Percentiles rank a stretch among this genome's conserved stretches.
These are phyloP conservation scores for Stegana nigrithorax DNA, from an alignment of 2,888 invertebrate species.

Conservation along the genomic window DNA sequence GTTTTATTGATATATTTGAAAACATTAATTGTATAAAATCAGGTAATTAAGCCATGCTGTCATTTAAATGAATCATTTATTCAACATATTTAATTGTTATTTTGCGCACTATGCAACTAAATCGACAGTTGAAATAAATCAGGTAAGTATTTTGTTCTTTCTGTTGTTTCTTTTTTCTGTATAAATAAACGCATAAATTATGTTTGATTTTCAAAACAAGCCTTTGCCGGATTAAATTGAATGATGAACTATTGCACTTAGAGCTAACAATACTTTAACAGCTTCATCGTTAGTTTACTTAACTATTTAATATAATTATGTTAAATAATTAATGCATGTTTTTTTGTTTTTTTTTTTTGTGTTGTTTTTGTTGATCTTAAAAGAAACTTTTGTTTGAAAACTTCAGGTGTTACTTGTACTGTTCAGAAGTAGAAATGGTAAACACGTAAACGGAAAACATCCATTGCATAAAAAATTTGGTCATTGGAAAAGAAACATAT, in stretches of 20 bases:
- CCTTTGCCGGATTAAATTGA: background rate
- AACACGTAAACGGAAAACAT: too few relatives aligned
- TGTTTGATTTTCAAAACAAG: background rate
- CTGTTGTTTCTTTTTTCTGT: background rate
- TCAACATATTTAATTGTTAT: background rate
- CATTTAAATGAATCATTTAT: constrained; percentile 2
- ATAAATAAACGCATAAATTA: background rate
- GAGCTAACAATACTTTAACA: background rate
- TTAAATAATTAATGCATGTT: background rate
- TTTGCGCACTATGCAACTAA: constrained; percentile 15
- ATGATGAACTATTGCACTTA: background rate
- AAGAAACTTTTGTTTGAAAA: constrained; percentile 67
- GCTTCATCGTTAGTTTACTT: background rate
- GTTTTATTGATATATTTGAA: constrained; percentile 40
- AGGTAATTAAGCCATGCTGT: constrained; percentile 56
- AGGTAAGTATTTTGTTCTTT: constrained; percentile 12
- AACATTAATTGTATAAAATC: constrained; percentile 37
- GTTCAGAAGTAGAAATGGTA: constrained; percentile 58
- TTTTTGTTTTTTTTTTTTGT: constrained; percentile 14
- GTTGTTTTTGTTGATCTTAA: constrained; percentile 46
- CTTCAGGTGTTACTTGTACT: constrained; percentile 69
- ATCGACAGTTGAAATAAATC: constrained; percentile 30
- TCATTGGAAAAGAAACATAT: too few relatives aligned
- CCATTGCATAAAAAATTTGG: too few relatives aligned
- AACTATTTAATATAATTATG: background rate